A percentile compares a stretch with the other conserved stretches of the same genome.
Conservation (phyloP, 1,140 invertebrate species). For the Cyclargus thomasi region DNA sequence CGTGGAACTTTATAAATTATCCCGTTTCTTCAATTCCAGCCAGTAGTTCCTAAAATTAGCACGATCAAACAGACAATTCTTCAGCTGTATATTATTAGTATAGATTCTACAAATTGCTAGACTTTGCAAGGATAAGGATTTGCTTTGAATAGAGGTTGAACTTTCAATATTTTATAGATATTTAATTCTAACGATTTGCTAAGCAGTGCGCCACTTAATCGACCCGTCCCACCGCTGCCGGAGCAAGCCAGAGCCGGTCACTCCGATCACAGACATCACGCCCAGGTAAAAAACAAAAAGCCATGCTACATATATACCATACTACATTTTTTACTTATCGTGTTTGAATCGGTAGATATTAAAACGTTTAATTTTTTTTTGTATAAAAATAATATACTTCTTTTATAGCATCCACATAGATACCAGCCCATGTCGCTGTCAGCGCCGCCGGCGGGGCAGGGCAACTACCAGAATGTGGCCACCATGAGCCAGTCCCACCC, state of each 20-base stretch:
- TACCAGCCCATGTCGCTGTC: slow-evolving; percentile 66
- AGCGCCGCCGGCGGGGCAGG: slow-evolving; percentile 53
- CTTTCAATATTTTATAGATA: no score
- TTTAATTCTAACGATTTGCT: no score
- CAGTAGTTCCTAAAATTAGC: no score
- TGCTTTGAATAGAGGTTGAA: no score
- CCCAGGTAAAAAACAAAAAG: slow-evolving; percentile 53
- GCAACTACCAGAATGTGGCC: slow-evolving; percentile 54
- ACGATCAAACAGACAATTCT: no score
- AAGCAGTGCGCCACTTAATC: slow-evolving; percentile 49
- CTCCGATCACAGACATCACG: slow-evolving; percentile 51
- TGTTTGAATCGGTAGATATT: not conserved
- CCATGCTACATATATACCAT: no score
- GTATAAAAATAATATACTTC: not conserved
- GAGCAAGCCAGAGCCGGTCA: slow-evolving; percentile 42
- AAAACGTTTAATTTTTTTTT: no score
- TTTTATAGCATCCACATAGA: slow-evolving; percentile 46
- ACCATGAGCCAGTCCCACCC: slow-evolving; percentile 60
- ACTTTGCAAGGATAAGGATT: no score
- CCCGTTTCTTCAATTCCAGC: no score
- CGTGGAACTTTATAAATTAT: no score
- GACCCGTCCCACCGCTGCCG: slow-evolving; percentile 52
- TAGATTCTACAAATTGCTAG: no score
- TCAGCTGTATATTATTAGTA: no score
- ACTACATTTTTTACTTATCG: not conserved